Evolutionary conservation across 2,888 invertebrate genomes (phyloP).

Genomic region (Hesperia comma): DNA sequence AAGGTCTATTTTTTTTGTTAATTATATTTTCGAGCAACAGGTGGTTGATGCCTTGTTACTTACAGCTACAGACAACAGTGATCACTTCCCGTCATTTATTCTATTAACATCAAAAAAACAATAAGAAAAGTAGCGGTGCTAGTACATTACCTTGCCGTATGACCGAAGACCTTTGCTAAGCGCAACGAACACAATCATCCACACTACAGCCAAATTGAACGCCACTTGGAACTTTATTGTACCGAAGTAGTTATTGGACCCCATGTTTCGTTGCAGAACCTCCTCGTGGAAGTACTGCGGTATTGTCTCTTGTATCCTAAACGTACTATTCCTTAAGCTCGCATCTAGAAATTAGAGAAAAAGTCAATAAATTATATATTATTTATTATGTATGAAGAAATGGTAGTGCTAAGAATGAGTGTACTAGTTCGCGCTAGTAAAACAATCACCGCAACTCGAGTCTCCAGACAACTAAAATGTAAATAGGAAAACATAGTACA

Average conservation of each 20-base stretch:
- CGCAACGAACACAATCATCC: constrained; percentile 94
- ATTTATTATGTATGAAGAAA: too few species aligned
- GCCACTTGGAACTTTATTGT: constrained; percentile 93
- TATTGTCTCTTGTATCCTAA: constrained; percentile 87
- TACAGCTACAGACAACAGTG: too few species aligned
- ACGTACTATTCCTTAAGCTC: constrained; percentile 60
- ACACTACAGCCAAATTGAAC: constrained; percentile 94
- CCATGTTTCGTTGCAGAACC: constrained; percentile 86
- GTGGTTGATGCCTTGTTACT: too few species aligned
- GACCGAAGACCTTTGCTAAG: constrained; percentile 94
- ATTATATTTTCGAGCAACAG: too few species aligned
- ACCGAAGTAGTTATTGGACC: constrained; percentile 75
- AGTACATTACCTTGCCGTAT: constrained; percentile 88
- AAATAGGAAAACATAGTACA: too few species aligned
- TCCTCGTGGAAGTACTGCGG: constrained; percentile 94
- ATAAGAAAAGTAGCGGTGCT: neutral
- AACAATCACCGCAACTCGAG: too few species aligned
- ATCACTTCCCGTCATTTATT: too few species aligned
- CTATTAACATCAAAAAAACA: too few species aligned
- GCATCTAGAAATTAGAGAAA: constrained; percentile 53
- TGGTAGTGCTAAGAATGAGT: too few species aligned
- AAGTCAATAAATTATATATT: neutral
- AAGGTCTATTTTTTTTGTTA: too few species aligned
- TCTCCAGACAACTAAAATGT: too few species aligned
- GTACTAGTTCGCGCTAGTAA: too few species aligned